A percentile compares a stretch with the other conserved stretches of the same genome.
Conservation (phyloP, 1,140 invertebrate genomes). For the Zaprionus gabonicus region DNA sequence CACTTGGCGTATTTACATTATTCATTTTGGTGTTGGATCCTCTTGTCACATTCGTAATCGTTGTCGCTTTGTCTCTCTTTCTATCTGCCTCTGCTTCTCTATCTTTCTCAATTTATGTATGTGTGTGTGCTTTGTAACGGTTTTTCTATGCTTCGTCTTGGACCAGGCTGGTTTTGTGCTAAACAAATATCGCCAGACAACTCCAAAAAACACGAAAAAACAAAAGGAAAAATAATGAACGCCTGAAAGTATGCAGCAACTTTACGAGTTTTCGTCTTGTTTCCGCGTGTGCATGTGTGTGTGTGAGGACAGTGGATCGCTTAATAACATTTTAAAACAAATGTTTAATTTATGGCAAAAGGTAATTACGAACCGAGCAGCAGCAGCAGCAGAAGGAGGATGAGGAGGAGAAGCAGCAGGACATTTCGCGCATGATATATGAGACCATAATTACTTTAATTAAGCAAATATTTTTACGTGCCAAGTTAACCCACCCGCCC, state of each 20-base stretch:
- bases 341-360: conserved; percentile 78
- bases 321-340: conserved; percentile 82
- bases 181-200: conserved; percentile 36
- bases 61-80: conserved; percentile 30
- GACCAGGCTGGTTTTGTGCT: conserved; percentile 19
- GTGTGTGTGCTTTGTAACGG: conserved; percentile 1
- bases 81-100: conserved; percentile 11
- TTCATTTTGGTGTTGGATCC: conserved; percentile 77
- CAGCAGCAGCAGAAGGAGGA: background rate
- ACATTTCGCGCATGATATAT: conserved; percentile 67
- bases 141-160: conserved; percentile 7
- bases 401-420: background rate
- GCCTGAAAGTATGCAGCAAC: conserved; percentile 26
- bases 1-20: conserved; percentile 81
- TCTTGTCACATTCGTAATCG: conserved; percentile 71
- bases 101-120: conserved; percentile 27
- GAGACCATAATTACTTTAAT: conserved; percentile 82
- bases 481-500: conserved; percentile 40
- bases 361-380: conserved; percentile 66
- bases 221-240: background rate
- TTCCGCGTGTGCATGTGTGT: background rate
- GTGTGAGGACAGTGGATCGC: conserved; percentile 16
- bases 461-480: conserved; percentile 77
- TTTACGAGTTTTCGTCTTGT: background rate
- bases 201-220: background rate